phyloP scores from a whole-genome alignment of 2,888 invertebrate genomes.

The Caenorhabditis sp. region DNA sequence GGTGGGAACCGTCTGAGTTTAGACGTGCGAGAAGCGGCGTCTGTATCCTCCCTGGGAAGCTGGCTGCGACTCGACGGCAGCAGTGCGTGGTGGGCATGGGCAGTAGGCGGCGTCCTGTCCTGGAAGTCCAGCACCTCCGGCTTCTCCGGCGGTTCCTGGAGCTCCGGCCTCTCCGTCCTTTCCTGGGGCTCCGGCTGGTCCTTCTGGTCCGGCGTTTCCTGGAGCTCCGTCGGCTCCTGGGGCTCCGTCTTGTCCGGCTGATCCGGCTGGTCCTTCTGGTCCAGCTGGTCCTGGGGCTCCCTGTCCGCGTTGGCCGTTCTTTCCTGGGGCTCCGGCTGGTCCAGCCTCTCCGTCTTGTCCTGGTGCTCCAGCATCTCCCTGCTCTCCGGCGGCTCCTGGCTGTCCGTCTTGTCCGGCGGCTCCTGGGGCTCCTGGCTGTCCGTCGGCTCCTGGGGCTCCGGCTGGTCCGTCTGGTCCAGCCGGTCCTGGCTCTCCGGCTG shows the following conservation, averaged over 20 bases:
- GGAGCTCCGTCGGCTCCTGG: conserved; percentile 64
- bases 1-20: conserved; percentile 1
- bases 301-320: conserved; percentile 66
- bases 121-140: conserved; percentile 65
- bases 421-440: conserved; percentile 66
- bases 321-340: conserved; percentile 65
- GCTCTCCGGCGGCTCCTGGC: conserved; percentile 62
- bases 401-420: conserved; percentile 63
- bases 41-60: conserved; percentile 60
- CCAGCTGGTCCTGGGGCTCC: conserved; percentile 69
- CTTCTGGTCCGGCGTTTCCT: conserved; percentile 65
- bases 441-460: conserved; percentile 67
- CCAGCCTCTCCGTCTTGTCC: conserved; percentile 63
- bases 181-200: conserved; percentile 69
- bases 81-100: conserved; percentile 69
- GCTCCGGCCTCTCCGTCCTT: conserved; percentile 67
- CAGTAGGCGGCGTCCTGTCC: conserved; percentile 67
- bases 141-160: conserved; percentile 61
- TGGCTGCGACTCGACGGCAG: conserved; percentile 61
- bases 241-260: conserved; percentile 62
- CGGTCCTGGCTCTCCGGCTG: conserved; percentile 70
- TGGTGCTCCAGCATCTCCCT: conserved; percentile 65
- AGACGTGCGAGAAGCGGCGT: conserved; percentile 62
- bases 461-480: conserved; percentile 67
- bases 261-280: conserved; percentile 63